Evolutionary conservation across 2,797 vertebrate genomes (phyloP).

Genomic region (Psittacula echo): DNA sequence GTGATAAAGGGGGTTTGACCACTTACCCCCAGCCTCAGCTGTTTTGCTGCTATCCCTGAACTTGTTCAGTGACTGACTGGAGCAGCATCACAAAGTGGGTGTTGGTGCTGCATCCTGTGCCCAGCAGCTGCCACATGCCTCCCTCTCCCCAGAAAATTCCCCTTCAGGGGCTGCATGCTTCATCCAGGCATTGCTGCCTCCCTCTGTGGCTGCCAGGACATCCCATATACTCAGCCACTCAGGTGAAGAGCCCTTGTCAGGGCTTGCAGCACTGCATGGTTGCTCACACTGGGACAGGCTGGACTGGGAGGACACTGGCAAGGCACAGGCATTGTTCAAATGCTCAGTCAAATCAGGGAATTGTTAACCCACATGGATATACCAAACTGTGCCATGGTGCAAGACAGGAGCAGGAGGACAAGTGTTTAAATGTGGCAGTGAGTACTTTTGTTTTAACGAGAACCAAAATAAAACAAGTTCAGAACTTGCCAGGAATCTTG

Average conservation of each 20-base stretch:
- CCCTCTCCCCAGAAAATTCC: not conserved
- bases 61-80: not conserved
- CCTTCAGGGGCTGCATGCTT: not conserved
- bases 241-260: not conserved
- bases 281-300: accelerated
- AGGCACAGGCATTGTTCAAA: not conserved
- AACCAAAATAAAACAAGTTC: not conserved
- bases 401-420: not conserved
- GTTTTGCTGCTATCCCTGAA: not conserved
- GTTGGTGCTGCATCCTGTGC: not conserved
- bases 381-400: not conserved
- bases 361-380: not conserved
- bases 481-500: not conserved
- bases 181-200: not conserved
- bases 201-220: not conserved
- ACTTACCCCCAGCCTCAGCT: accelerated
- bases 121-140: not conserved
- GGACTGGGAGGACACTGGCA: not conserved
- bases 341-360: not conserved
- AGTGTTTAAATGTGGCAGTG: not conserved
- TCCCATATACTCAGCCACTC: not conserved
- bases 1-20: not conserved
- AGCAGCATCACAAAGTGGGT: not conserved
- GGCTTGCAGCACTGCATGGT: not conserved
- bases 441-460: not conserved